A percentile compares a stretch with the other conserved stretches of the same genome.
Conservation (phyloP, 1,140 invertebrate genomes). For the Subanguina moxae region DNA sequence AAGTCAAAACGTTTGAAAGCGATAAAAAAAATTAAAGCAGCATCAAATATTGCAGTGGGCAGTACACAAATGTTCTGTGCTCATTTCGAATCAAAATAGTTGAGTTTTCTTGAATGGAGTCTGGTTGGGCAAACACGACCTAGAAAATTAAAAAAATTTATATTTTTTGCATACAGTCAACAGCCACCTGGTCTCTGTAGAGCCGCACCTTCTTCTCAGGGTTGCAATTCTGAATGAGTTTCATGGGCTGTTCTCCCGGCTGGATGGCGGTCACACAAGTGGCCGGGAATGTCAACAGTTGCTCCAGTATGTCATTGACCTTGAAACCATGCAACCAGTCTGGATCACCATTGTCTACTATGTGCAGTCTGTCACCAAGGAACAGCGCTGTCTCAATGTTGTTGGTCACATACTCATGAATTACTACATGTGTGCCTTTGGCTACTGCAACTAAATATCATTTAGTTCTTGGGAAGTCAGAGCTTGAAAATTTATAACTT, state of each 20-base stretch:
- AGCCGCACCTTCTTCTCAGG: conserved; percentile 34
- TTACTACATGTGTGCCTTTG: conserved; percentile 46
- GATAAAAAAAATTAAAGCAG: background rate
- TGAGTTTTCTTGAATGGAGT: conserved; percentile 8
- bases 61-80: conserved; percentile 2
- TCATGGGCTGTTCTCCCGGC: conserved; percentile 55
- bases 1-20: background rate
- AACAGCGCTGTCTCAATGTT: conserved; percentile 26
- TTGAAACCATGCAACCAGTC: conserved; percentile 58
- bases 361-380: conserved; percentile 50
- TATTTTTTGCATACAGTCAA: background rate
- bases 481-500: too few relatives aligned
- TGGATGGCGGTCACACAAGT: conserved; percentile 53
- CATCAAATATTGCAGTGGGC: conserved; percentile 10
- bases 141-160: background rate
- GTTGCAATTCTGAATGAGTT: conserved; percentile 49
- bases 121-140: conserved; percentile 11
- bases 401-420: conserved; percentile 49
- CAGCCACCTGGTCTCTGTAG: conserved; percentile 41
- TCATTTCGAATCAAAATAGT: conserved; percentile 8
- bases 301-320: conserved; percentile 43
- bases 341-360: conserved; percentile 58
- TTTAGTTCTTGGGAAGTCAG: too few relatives aligned
- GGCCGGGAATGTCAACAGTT: conserved; percentile 51
- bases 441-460: conserved; percentile 1